A percentile compares a stretch with the other conserved stretches of the same genome.
phyloP scores from a whole-genome alignment of 2,888 invertebrate species.

The Limnephilus marmoratus region DNA sequence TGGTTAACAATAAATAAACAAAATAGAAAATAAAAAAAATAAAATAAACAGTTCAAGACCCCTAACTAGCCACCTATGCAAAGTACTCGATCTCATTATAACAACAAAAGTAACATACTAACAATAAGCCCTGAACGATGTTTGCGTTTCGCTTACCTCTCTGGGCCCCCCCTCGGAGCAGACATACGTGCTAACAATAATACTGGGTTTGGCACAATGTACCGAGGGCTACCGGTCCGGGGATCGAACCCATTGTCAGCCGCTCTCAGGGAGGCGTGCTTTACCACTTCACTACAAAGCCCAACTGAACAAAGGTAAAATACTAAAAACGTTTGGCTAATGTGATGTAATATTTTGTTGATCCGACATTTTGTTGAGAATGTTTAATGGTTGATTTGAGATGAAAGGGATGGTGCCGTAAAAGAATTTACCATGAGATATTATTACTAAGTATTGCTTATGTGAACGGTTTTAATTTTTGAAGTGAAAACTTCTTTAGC shows the following conservation, averaged over 20 bases:
- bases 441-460: too few relatives aligned
- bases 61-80: background rate
- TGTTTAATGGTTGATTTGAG: background rate
- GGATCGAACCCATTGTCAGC: background rate
- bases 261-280: background rate
- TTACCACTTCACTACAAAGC: background rate
- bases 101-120: conserved; percentile 4
- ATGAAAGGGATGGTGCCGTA: background rate
- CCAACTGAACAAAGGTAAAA: background rate
- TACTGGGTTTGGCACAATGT: background rate
- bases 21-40: too few relatives aligned
- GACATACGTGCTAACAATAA: background rate
- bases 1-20: too few relatives aligned
- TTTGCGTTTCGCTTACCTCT: conserved; percentile 10
- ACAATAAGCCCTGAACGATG: conserved; percentile 21
- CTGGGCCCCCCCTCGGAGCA: conserved; percentile 24
- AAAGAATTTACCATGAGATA: background rate
- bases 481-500: too few relatives aligned
- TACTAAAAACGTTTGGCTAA: background rate
- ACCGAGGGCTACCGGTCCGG: background rate
- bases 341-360: background rate
- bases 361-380: background rate
- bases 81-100: conserved; percentile 7
- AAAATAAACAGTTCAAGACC: background rate
- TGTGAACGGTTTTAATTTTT: too few relatives aligned